These are phyloP conservation scores for Phasia obesa DNA, from an alignment of 2,888 invertebrate species.

Conservation along the genomic window DNA sequence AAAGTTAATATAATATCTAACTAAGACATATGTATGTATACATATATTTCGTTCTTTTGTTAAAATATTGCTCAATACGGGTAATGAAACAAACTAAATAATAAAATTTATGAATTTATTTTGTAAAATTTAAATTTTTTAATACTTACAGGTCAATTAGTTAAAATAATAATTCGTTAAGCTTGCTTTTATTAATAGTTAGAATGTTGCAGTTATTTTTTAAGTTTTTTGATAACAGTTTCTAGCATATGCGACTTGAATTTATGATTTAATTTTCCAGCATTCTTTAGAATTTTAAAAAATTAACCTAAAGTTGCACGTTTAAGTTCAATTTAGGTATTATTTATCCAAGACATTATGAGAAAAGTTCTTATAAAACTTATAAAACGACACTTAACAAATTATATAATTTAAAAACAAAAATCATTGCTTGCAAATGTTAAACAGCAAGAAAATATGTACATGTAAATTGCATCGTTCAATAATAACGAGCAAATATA, in stretches of 20 bases:
- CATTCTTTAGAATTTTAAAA: no score
- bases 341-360: constrained; percentile 1
- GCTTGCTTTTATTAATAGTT: background rate
- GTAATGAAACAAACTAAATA: no score
- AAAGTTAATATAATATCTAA: no score
- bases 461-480: background rate
- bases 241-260: no score
- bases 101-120: no score
- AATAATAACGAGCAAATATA: constrained; percentile 5
- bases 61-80: no score
- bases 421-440: background rate
- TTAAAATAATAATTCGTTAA: background rate
- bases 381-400: constrained; percentile 11
- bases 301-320: no score
- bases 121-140: background rate
- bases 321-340: background rate
- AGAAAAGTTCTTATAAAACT: background rate
- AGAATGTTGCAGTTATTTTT: background rate
- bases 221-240: no score
- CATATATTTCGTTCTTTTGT: no score
- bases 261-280: no score
- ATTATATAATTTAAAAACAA: constrained; percentile 38
- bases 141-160: background rate
- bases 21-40: no score
- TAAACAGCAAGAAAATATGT: background rate